Conservation (phyloP, 2,888 invertebrate species). For the Oscheius sp. region DNA sequence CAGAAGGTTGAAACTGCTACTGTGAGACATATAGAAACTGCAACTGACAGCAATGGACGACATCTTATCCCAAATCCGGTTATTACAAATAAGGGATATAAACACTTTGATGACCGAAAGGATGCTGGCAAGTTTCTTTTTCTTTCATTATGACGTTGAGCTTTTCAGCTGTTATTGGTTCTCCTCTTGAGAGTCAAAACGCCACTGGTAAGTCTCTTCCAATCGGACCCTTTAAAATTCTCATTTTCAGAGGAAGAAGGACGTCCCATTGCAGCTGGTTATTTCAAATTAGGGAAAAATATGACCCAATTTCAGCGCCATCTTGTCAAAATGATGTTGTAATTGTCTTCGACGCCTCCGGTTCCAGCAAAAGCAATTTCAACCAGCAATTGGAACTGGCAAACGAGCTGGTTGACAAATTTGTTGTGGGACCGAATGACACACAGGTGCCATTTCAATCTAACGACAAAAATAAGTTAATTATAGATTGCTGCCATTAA, state of each 20-base stretch:
- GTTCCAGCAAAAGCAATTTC: slow-evolving; percentile 39
- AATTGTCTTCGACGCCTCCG: slow-evolving; percentile 48
- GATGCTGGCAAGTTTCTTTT: slow-evolving; percentile 1
- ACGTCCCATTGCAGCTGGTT: neutral
- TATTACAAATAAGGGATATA: slow-evolving; percentile 7
- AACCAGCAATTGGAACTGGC: slow-evolving; percentile 37
- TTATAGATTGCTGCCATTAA: slow-evolving; percentile 46
- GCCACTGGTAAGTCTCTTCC: neutral
- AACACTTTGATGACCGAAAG: slow-evolving; percentile 29
- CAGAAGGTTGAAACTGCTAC: slow-evolving; percentile 29
- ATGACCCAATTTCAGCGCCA: neutral
- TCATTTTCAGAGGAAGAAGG: slow-evolving; percentile 13
- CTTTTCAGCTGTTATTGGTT: neutral
- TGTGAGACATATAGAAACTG: slow-evolving; percentile 22
- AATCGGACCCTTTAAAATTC: neutral
- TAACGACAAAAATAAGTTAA: neutral
- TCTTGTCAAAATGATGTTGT: slow-evolving; percentile 40
- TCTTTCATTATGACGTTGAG: neutral
- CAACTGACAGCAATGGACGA: slow-evolving; percentile 29
- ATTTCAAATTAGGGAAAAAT: neutral
- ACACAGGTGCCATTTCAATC: slow-evolving; percentile 27
- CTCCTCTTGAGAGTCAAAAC: neutral
- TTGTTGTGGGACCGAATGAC: slow-evolving; percentile 31
- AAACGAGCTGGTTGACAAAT: slow-evolving; percentile 33
- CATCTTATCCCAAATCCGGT: slow-evolving; percentile 32